phyloP scores from a whole-genome alignment of 2,888 invertebrate species.

The Galerucella nymphaeae region DNA sequence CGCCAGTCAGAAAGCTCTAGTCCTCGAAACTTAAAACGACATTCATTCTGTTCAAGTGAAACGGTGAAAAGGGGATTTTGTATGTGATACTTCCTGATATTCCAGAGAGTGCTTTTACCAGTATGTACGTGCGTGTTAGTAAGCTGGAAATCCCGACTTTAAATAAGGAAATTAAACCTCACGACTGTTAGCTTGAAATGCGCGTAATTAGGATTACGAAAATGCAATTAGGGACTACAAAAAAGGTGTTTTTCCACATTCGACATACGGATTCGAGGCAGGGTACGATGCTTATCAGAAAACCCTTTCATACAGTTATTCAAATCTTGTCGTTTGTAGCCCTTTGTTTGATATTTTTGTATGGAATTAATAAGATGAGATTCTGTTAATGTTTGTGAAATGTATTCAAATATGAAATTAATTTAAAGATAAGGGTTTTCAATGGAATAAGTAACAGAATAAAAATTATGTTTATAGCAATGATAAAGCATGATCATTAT shows the following conservation, averaged over 20 bases:
- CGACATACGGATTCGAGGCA: neutral
- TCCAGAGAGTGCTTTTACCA: constrained; percentile 8
- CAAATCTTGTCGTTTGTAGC: neutral
- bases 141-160: constrained; percentile 24
- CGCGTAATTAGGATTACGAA: constrained; percentile 39
- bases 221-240: constrained; percentile 27
- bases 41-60: constrained; percentile 26
- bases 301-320: neutral
- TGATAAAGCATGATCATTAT: too few relatives aligned
- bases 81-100: constrained; percentile 37
- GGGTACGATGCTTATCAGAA: neutral
- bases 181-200: constrained; percentile 33
- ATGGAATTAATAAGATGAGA: neutral
- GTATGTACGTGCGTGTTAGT: constrained; percentile 27
- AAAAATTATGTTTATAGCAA: neutral
- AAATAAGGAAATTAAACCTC: constrained; percentile 38
- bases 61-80: constrained; percentile 32
- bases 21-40: constrained; percentile 35
- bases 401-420: neutral
- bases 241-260: constrained; percentile 27
- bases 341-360: neutral
- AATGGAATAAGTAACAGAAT: neutral
- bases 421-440: neutral
- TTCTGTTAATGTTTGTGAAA: neutral
- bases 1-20: constrained; percentile 5